Conservation (phyloP, 2,797 vertebrate genomes). For the Squalus acanthias region DNA sequence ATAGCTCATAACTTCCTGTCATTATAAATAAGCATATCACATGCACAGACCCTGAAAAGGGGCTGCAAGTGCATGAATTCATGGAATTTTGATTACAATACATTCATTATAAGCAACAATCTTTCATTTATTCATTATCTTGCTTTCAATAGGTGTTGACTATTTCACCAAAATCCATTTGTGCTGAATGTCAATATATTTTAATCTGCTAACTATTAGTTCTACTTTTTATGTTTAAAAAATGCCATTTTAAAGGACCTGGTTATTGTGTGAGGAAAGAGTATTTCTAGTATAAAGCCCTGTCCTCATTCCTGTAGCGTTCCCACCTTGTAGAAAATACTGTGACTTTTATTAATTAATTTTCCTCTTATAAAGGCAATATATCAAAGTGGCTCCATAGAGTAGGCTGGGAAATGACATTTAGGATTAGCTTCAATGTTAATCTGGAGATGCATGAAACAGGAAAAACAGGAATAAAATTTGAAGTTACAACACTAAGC, state of each 20-base stretch:
- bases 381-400: not conserved
- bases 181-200: not conserved
- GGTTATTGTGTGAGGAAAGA: not conserved
- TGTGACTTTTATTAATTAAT: too few species aligned
- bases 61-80: not conserved
- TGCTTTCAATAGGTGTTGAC: not conserved
- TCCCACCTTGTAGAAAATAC: not conserved
- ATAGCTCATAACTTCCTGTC: constrained; percentile 4
- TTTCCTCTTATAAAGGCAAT: not conserved
- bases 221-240: not conserved
- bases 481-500: not conserved
- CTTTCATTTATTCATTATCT: constrained; percentile 16
- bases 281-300: not conserved
- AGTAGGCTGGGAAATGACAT: not conserved
- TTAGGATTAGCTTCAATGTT: not conserved
- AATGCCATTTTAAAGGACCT: not conserved
- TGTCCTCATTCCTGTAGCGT: not conserved
- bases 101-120: constrained; percentile 15
- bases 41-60: not conserved
- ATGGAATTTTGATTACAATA: not conserved
- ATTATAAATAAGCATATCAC: not conserved
- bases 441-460: not conserved
- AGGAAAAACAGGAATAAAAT: not conserved
- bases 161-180: not conserved
- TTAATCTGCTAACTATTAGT: not conserved